These are phyloP conservation scores for Orchestia grillus DNA, from an alignment of 1,140 invertebrate genomes.

Conservation along the genomic window DNA sequence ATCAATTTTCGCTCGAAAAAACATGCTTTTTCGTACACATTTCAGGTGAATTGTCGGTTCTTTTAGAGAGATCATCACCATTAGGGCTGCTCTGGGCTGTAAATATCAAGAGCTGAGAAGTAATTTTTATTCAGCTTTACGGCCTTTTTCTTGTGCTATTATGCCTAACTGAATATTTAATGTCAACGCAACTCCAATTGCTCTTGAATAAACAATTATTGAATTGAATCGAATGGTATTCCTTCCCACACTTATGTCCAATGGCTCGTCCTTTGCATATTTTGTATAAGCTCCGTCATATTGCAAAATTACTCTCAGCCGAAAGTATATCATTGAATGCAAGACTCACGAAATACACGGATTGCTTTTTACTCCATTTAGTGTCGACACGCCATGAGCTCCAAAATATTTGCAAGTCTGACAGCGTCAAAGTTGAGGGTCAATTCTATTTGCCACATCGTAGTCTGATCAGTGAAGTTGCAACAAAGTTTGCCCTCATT, in stretches of 20 bases:
- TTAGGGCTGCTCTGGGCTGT: not conserved
- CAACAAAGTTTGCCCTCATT: not conserved
- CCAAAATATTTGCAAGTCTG: not conserved
- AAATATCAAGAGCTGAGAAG: not conserved
- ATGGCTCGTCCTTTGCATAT: not conserved
- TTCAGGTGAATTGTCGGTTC: too few species aligned
- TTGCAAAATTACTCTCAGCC: too few species aligned
- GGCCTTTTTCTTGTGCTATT: not conserved
- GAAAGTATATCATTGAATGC: too few species aligned
- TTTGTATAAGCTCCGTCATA: not conserved
- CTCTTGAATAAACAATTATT: not conserved
- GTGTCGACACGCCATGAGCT: not conserved
- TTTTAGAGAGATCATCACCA: not conserved
- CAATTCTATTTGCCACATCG: conserved; percentile 8
- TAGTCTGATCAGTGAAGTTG: not conserved
- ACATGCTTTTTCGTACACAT: too few species aligned
- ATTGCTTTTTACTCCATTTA: not conserved
- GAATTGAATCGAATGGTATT: not conserved
- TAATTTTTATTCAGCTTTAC: not conserved
- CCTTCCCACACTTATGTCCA: not conserved
- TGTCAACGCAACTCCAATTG: not conserved
- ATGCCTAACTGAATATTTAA: not conserved
- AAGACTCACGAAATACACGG: not conserved
- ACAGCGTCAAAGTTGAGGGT: not conserved
- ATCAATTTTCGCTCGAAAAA: too few species aligned